Conservation (phyloP, 92 coral and sea anemone species). For the Pocillopora grandis region DNA sequence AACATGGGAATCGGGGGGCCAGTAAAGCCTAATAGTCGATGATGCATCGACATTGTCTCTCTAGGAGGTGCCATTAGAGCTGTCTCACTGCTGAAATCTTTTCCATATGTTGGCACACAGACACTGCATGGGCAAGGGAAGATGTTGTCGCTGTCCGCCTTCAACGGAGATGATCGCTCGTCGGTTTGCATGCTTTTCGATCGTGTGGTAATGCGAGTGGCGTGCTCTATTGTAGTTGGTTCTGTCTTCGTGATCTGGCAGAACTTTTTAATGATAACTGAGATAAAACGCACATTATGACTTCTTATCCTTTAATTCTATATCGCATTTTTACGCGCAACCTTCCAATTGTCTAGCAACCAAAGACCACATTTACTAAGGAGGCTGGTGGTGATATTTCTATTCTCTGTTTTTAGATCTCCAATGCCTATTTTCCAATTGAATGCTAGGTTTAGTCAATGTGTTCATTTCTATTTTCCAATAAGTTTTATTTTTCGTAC, state of each 20-base stretch:
- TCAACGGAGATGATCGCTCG: neutral
- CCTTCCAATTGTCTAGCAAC: slow-evolving; percentile 32
- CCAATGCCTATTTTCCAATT: neutral
- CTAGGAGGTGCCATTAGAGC: neutral
- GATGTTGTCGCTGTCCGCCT: neutral
- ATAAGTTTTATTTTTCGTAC: no score
- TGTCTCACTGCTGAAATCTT: slow-evolving; percentile 5
- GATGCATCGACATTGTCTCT: neutral
- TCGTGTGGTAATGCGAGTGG: neutral
- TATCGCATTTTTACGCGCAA: slow-evolving; percentile 23
- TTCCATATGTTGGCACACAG: slow-evolving; percentile 1
- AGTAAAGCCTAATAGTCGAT: neutral
- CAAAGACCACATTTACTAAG: neutral
- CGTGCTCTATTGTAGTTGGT: neutral
- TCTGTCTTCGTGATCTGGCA: neutral
- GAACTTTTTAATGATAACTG: neutral
- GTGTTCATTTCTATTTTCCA: no score
- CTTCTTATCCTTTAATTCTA: slow-evolving; percentile 16
- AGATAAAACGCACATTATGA: neutral
- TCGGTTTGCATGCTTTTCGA: slow-evolving; percentile 14
- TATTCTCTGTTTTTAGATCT: neutral
- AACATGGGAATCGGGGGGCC: slow-evolving; percentile 13
- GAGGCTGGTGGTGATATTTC: neutral
- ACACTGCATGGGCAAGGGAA: slow-evolving; percentile 20
- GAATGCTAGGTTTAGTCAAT: neutral